Percentiles rank a stretch among this genome's conserved stretches.
Evolutionary conservation across 2,888 invertebrate genomes (phyloP).

Genomic region (Cryptosula pallasiana): DNA sequence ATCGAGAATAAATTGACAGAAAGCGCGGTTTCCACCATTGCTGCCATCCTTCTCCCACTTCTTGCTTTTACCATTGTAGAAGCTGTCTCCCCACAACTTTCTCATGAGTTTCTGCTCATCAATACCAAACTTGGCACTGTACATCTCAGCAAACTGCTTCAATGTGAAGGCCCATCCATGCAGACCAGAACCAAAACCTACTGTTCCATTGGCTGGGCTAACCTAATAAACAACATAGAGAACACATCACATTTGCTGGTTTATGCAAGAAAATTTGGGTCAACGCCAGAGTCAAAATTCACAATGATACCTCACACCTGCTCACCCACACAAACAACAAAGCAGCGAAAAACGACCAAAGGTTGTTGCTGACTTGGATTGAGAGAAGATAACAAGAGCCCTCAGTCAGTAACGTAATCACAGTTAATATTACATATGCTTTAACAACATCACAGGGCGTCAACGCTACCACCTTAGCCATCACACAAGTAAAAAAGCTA

Average conservation of each 20-base stretch:
- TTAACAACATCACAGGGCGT: neutral
- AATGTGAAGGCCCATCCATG: constrained; percentile 99
- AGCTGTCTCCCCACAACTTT: constrained; percentile 91
- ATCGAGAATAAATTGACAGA: constrained; percentile 97
- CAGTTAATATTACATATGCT: neutral
- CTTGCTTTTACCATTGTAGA: constrained; percentile 94
- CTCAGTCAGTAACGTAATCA: neutral
- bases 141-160: constrained; percentile 99
- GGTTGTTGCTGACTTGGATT: too few species aligned
- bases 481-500: neutral
- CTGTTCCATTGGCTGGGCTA: constrained; percentile 96
- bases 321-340: too few species aligned
- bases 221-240: constrained; percentile 61
- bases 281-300: too few species aligned
- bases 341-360: too few species aligned
- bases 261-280: too few species aligned
- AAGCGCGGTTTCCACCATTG: constrained; percentile 65
- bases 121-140: constrained; percentile 91
- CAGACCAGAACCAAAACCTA: constrained; percentile 98
- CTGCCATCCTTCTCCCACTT: constrained; percentile 70
- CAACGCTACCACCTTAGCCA: too few species aligned
- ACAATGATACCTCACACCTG: too few species aligned
- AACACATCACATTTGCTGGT: too few species aligned
- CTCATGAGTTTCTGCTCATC: constrained; percentile 94
- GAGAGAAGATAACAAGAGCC: too few species aligned